These are phyloP conservation scores for Ispidina lecontei DNA, from an alignment of 2,797 vertebrate species.

Conservation along the genomic window DNA sequence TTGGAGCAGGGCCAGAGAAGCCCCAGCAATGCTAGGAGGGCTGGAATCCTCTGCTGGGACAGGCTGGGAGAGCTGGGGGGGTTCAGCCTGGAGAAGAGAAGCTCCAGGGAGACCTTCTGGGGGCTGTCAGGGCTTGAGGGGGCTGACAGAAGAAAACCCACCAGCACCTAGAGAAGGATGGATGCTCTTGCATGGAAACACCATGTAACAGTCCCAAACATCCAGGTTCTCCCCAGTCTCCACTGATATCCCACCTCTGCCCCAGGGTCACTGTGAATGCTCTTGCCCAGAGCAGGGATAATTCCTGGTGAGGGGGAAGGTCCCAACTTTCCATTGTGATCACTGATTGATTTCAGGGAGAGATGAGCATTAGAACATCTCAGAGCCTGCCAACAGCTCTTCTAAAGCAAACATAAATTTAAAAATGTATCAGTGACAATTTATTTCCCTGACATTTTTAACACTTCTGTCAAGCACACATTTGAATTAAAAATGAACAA, in stretches of 20 bases:
- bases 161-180: neutral
- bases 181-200: neutral
- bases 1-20: too few relatives aligned
- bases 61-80: too few relatives aligned
- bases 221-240: too few relatives aligned
- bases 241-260: neutral
- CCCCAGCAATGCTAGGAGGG: too few relatives aligned
- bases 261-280: neutral
- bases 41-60: too few relatives aligned
- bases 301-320: neutral
- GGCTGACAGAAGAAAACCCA: neutral
- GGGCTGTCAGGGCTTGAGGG: neutral
- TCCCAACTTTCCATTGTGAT: neutral
- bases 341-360: neutral
- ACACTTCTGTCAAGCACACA: conserved; percentile 5
- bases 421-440: neutral
- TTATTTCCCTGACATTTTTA: conserved; percentile 29
- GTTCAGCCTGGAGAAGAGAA: too few relatives aligned
- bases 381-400: neutral
- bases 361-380: fast-evolving
- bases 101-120: too few relatives aligned
- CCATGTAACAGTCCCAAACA: neutral
- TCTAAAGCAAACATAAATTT: conserved; percentile 15
- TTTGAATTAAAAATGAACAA: conserved; percentile 43
- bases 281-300: neutral